Conservation (phyloP, 2,797 vertebrate genomes). For the Notoglanidium macrostoma region DNA sequence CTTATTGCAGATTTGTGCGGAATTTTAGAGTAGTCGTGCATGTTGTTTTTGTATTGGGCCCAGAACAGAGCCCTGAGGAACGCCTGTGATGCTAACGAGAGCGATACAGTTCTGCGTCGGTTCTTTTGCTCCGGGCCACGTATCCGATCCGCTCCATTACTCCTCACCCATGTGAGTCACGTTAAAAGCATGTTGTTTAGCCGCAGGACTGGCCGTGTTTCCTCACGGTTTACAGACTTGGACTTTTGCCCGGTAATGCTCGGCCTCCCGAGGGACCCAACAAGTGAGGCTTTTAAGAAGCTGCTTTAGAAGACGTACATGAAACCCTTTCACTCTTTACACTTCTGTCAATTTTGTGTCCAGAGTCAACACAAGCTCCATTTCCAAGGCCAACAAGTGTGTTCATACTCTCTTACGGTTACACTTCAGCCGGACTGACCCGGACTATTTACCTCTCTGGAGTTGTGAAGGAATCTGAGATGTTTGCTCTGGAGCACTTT, state of each 20-base stretch:
- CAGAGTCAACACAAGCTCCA: constrained; percentile 69
- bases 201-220: constrained; percentile 41
- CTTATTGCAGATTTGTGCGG: not conserved
- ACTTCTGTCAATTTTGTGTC: constrained; percentile 54
- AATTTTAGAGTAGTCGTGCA: not conserved
- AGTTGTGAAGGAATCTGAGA: constrained; percentile 60
- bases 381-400: constrained; percentile 63
- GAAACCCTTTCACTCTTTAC: constrained; percentile 46
- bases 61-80: constrained; percentile 29
- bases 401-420: constrained; percentile 5
- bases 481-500: constrained; percentile 53
- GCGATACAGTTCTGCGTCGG: not conserved
- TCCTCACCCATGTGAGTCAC: constrained; percentile 44
- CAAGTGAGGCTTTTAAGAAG: constrained; percentile 66
- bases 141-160: constrained; percentile 19
- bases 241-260: constrained; percentile 66
- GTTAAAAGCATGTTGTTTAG: constrained; percentile 52
- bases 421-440: not conserved
- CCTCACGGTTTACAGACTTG: constrained; percentile 58
- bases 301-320: constrained; percentile 59
- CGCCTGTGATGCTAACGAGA: not conserved
- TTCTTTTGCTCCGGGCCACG: not conserved
- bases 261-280: constrained; percentile 69
- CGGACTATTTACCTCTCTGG: constrained; percentile 31
- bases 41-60: not conserved